Evolutionary conservation across 2,888 invertebrate species (phyloP).

Genomic region (Chloromyia formosa): DNA sequence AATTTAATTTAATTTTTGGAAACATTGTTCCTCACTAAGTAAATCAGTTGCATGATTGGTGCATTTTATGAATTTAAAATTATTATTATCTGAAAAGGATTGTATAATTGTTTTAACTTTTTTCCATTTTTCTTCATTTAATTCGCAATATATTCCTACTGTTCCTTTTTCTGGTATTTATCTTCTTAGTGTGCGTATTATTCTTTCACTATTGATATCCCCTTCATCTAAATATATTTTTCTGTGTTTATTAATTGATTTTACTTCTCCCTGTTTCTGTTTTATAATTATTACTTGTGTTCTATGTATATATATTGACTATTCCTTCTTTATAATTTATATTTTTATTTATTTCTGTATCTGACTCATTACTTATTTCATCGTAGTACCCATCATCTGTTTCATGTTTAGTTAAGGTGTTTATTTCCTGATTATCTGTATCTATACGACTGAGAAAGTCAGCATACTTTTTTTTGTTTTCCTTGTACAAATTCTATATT

Average conservation of each 20-base stretch:
- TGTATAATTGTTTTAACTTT: background rate
- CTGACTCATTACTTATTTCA: background rate
- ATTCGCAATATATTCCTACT: constrained; percentile 21
- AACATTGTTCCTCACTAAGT: constrained; percentile 2
- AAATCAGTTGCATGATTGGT: constrained; percentile 27
- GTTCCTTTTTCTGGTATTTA: constrained; percentile 19
- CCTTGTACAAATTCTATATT: constrained; percentile 13
- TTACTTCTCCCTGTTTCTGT: background rate
- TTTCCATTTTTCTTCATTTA: constrained; percentile 5
- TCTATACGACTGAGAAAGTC: constrained; percentile 23
- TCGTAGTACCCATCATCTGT: background rate
- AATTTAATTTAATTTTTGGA: constrained; percentile 7
- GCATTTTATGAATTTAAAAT: constrained; percentile 34
- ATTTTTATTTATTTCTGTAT: constrained; percentile 9
- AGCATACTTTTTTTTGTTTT: constrained; percentile 10
- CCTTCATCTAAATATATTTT: constrained; percentile 22
- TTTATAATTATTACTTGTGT: constrained; percentile 23
- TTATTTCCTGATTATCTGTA: constrained; percentile 6
- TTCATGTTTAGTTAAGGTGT: background rate
- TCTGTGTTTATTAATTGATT: background rate
- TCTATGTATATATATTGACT: constrained; percentile 41
- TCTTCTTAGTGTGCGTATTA: constrained; percentile 21
- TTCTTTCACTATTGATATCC: background rate
- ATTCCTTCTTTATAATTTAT: constrained; percentile 4
- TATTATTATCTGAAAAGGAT: too few relatives aligned